These are phyloP conservation scores for Lumbricus terrestris DNA, from an alignment of 2,888 invertebrate species.

Conservation along the genomic window DNA sequence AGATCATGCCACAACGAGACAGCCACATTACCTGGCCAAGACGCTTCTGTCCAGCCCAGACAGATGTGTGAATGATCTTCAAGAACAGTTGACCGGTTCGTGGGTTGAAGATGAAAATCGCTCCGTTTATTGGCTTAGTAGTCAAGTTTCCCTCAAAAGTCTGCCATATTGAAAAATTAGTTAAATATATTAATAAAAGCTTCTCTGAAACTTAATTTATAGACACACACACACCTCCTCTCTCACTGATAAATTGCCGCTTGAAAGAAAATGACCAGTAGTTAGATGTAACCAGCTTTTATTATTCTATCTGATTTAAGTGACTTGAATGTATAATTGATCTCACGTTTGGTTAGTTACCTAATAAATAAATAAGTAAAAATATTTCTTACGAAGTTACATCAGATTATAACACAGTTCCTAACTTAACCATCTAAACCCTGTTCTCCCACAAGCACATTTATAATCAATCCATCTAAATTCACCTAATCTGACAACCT, in stretches of 20 bases:
- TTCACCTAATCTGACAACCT: too few relatives aligned
- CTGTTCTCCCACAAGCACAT: too few relatives aligned
- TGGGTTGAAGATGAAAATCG: slow-evolving; percentile 99
- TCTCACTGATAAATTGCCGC: neutral
- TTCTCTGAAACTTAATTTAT: neutral
- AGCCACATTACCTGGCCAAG: slow-evolving; percentile 74
- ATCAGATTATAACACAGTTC: too few relatives aligned
- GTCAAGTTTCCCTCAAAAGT: slow-evolving; percentile 99
- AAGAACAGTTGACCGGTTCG: slow-evolving; percentile 97
- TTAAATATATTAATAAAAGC: neutral
- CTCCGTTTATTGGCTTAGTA: slow-evolving; percentile 98
- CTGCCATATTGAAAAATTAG: slow-evolving; percentile 45
- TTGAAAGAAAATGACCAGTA: too few relatives aligned
- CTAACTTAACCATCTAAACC: too few relatives aligned
- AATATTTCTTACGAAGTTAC: too few relatives aligned
- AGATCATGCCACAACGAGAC: neutral
- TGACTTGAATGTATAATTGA: too few relatives aligned
- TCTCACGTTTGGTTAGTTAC: too few relatives aligned
- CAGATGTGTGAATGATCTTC: slow-evolving; percentile 99
- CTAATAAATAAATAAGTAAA: too few relatives aligned
- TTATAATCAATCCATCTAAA: too few relatives aligned
- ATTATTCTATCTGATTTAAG: too few relatives aligned
- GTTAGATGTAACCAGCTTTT: too few relatives aligned
- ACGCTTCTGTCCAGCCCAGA: slow-evolving; percentile 99
- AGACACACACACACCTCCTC: neutral